phyloP scores from a whole-genome alignment of 1,140 invertebrate species.

The Ruditapes philippinarum region DNA sequence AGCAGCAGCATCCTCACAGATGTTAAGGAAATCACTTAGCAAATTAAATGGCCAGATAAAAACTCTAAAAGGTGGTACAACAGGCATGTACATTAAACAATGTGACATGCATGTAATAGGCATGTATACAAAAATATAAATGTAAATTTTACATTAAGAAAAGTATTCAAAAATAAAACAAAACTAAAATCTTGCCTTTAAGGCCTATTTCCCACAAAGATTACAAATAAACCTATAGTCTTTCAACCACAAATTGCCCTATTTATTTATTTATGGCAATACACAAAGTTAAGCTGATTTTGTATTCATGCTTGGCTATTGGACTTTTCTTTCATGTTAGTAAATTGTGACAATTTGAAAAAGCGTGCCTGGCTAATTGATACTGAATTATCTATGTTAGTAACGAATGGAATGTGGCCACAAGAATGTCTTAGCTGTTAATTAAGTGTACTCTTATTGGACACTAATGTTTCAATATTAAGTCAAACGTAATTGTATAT shows the following conservation, averaged over 20 bases:
- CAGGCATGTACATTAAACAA: no score
- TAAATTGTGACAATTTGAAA: conserved; percentile 22
- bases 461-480: no score
- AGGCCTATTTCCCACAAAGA: conserved; percentile 13
- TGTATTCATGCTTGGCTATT: conserved; percentile 21
- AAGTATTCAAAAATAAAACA: no score
- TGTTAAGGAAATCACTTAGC: no score
- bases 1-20: no score
- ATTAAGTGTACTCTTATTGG: neutral
- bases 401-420: conserved; percentile 38
- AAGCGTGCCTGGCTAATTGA: neutral
- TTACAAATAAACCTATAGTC: conserved; percentile 2
- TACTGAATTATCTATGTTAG: conserved; percentile 26
- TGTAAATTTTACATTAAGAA: no score
- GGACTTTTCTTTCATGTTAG: conserved; percentile 3
- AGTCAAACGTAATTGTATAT: no score
- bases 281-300: conserved; percentile 44
- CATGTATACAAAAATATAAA: no score
- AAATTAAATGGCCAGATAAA: no score
- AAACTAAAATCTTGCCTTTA: neutral
- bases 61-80: no score
- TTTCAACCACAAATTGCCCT: conserved; percentile 22
- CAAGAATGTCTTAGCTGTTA: neutral
- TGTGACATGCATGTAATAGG: no score
- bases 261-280: conserved; percentile 38